A percentile compares a stretch with the other conserved stretches of the same genome.
These are phyloP conservation scores for Phallusia fumigata DNA, from an alignment of 23 tunicate species.

Conservation along the genomic window DNA sequence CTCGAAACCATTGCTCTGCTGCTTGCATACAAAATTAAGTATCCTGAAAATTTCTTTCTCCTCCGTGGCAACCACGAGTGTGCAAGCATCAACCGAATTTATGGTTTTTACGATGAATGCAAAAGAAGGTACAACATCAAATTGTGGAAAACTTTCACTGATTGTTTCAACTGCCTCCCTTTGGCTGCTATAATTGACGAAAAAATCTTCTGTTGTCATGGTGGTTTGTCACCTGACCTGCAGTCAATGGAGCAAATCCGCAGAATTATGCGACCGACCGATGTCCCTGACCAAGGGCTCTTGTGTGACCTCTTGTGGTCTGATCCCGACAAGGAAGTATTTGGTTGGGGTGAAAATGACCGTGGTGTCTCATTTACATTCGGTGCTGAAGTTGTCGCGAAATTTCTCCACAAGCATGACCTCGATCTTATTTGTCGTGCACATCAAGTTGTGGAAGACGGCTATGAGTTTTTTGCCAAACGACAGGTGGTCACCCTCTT, in stretches of 20 bases:
- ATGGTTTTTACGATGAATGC: constrained; percentile 99
- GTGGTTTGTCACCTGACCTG: constrained; percentile 39
- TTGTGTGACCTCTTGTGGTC: constrained; percentile 99
- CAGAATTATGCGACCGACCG: constrained; percentile 96
- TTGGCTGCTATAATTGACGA: constrained; percentile 98
- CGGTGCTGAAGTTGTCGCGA: constrained; percentile 99
- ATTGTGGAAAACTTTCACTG: constrained; percentile 98
- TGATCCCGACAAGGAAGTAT: constrained; percentile 98
- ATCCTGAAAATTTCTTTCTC: constrained; percentile 98
- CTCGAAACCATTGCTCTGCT: constrained; percentile 96
- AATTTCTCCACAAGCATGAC: constrained; percentile 97
- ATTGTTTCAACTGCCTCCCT: constrained; percentile 97
- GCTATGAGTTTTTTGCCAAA: constrained; percentile 98
- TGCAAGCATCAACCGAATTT: constrained; percentile 97
- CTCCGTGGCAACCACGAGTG: constrained; percentile 99
- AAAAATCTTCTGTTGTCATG: constrained; percentile 98
- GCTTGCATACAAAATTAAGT: constrained; percentile 98
- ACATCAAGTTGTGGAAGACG: constrained; percentile 99
- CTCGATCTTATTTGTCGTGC: constrained; percentile 96
- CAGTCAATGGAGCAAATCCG: constrained; percentile 66
- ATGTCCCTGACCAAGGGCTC: constrained; percentile 97
- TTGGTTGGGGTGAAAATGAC: constrained; percentile 99
- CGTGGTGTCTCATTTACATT: constrained; percentile 98
- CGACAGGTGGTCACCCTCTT: constrained; percentile 97
- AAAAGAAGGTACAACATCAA: constrained; percentile 97